phyloP scores from a whole-genome alignment of 2,113 vertebrate species.

The Bos indicus region DNA sequence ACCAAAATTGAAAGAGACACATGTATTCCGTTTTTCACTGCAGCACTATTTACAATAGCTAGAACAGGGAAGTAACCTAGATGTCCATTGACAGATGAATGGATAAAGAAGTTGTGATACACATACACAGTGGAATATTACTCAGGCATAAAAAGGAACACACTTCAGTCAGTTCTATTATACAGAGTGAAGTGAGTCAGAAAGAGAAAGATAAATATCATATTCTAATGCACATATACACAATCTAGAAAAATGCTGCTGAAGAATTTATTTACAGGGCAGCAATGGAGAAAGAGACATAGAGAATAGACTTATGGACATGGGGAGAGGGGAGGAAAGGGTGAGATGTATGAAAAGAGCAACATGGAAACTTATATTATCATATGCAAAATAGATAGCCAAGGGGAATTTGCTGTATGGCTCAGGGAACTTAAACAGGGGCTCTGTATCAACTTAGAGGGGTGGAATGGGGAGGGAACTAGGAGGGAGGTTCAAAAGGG shows the following conservation, averaged over 20 bases:
- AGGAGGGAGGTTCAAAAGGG: background rate
- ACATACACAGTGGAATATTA: background rate
- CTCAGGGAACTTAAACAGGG: background rate
- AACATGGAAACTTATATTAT: background rate
- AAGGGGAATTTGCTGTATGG: background rate
- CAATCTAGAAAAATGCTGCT: background rate
- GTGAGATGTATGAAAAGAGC: background rate
- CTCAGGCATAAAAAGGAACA: background rate
- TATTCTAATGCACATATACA: background rate
- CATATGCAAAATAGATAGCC: background rate
- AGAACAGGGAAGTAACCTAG: background rate
- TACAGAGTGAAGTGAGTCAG: background rate
- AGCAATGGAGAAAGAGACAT: background rate
- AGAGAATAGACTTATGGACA: background rate
- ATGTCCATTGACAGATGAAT: background rate
- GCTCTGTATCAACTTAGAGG: background rate
- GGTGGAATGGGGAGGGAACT: background rate
- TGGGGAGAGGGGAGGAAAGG: background rate
- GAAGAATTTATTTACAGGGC: background rate
- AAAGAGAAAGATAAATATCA: background rate
- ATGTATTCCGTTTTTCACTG: background rate
- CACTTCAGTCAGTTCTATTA: background rate
- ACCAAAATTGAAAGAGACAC: background rate
- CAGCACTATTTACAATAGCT: background rate
- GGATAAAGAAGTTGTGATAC: background rate